Evolutionary conservation across 2,113 vertebrate genomes (phyloP), one percentile per base, ranked within the genome.

Genomic region (Ctenomys sociabilis): DNA sequence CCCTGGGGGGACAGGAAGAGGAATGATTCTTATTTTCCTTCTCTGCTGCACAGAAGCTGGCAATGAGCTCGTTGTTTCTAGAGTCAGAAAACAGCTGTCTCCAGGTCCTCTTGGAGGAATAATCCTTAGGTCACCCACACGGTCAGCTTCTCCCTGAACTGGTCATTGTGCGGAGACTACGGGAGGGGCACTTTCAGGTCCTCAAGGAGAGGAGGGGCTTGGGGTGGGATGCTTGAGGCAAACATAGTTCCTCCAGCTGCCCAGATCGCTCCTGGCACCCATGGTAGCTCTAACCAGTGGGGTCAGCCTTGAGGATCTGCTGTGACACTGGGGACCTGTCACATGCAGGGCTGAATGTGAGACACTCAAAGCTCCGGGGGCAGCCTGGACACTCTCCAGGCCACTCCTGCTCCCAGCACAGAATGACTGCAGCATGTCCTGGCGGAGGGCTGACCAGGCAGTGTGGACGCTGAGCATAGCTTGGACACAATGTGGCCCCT

Each of bases 31-130:
- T 9, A 1, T 59, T 32, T n/a, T n/a, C 2, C 4, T 72, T 37
- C 43, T 81, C 75, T 73, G 80, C 19, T 49, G 59, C 73, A 0
- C 52, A 35, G 43, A 11, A 32, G 22, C 63, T 77, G 72, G 87
- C 49, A 28, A 26, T 43, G 63, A 32, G 35, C n/a, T 24, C 1
- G 0, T 2, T 6, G 10, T 26, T 10, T 26, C 75, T 40, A n/a
- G 57, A 16, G 43, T 26, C 3, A n/a, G 89, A 37, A 63, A 45
- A 40, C 4, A 9, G 26, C 35, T 11, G 64, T 43, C 52, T 24
- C 43, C 32, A 52, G 63, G 43, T 43, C 28, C 43, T 52, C 22
- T 0, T 35, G 13, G 40, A 80, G n/a, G 30, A 30, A 30, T 52
- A 30, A 19, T 19, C 35, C 1, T 3, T 37, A 12, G 21, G 73